These are phyloP conservation scores for Cherax quadricarinatus DNA, from an alignment of 1,140 invertebrate species.

Conservation along the genomic window DNA sequence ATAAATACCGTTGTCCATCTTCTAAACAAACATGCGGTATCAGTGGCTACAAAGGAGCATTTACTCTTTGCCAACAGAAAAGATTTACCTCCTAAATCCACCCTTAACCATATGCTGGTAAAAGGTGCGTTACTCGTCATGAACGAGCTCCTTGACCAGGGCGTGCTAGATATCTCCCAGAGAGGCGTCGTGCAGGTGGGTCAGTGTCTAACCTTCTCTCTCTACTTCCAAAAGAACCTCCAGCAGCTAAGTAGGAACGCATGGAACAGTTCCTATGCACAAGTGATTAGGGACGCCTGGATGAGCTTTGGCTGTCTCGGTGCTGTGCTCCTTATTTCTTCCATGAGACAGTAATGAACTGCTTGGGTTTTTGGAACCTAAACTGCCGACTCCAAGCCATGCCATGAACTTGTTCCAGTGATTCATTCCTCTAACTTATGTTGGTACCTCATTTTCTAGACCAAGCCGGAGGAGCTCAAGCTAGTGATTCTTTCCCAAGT, in stretches of 20 bases:
- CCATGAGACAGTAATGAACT: slow-evolving; percentile 44
- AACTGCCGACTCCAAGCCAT: too few relatives aligned
- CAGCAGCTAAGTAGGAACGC: neutral
- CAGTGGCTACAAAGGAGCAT: slow-evolving; percentile 40
- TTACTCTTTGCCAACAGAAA: slow-evolving; percentile 5
- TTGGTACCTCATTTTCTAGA: neutral
- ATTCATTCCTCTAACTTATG: neutral
- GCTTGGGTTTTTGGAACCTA: neutral
- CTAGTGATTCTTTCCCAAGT: too few relatives aligned
- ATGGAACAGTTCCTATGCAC: slow-evolving; percentile 42
- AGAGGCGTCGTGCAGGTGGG: slow-evolving; percentile 5
- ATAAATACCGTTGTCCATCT: slow-evolving; percentile 19
- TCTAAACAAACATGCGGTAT: slow-evolving; percentile 42
- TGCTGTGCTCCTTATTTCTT: slow-evolving; percentile 42
- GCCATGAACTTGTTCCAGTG: too few relatives aligned
- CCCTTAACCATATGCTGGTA: slow-evolving; percentile 23
- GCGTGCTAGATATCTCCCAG: slow-evolving; percentile 36
- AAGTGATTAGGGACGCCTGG: slow-evolving; percentile 55
- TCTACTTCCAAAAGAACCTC: slow-evolving; percentile 43
- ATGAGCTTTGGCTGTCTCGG: slow-evolving; percentile 57
- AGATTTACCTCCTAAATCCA: neutral
- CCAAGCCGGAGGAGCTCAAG: too few relatives aligned
- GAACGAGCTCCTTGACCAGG: slow-evolving; percentile 50
- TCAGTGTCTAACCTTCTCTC: slow-evolving; percentile 42
- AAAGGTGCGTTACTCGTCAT: slow-evolving; percentile 38